These are phyloP conservation scores for Tragelaphus buxtoni DNA, from an alignment of 2,113 vertebrate species.

Conservation along the genomic window DNA sequence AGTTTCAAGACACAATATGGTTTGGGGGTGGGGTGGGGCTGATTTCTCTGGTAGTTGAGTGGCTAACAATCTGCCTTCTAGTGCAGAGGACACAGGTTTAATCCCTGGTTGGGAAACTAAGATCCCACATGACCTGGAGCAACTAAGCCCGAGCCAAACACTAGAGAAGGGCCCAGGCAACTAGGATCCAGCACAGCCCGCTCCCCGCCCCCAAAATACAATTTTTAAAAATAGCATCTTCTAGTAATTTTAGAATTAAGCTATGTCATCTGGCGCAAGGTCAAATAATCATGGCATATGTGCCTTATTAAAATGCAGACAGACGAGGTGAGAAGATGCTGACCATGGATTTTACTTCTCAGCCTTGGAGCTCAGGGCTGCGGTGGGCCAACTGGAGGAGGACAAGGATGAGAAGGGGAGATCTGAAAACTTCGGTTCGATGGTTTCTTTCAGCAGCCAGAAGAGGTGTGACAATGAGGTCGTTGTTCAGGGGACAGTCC, in stretches of 20 bases:
- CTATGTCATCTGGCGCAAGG: neutral
- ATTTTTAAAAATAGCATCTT: neutral
- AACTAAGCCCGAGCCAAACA: neutral
- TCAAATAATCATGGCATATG: neutral
- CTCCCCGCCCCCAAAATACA: accelerated
- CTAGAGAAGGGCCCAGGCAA: neutral
- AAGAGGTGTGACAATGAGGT: slow-evolving; percentile 32
- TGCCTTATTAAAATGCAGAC: neutral
- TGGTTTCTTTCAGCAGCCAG: neutral
- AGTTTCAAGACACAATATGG: neutral
- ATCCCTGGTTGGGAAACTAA: neutral
- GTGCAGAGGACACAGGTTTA: neutral
- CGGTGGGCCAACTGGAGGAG: neutral
- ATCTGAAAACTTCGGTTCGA: neutral
- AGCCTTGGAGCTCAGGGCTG: neutral
- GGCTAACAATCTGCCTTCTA: neutral
- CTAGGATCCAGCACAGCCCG: neutral
- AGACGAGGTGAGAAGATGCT: accelerated
- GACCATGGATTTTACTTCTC: neutral
- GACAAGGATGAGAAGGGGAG: neutral
- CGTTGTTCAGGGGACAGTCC: neutral
- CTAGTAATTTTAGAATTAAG: neutral
- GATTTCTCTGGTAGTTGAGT: neutral
- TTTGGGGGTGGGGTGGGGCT: neutral
- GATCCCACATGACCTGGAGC: neutral